phyloP scores from a whole-genome alignment of 2,113 vertebrate genomes.

The Puntigrus tetrazona region DNA sequence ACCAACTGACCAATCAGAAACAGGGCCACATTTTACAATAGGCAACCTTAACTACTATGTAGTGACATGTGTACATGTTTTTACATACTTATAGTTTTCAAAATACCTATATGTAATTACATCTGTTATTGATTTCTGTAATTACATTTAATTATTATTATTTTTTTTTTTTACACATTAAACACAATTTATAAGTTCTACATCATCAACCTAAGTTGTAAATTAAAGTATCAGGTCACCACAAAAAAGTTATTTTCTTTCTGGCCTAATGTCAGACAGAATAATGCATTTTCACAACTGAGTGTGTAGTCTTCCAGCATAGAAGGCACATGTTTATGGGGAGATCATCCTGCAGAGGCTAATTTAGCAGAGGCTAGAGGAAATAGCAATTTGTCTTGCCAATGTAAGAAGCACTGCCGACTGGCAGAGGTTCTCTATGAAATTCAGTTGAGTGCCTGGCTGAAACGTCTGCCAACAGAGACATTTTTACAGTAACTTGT shows the following conservation, averaged over 20 bases:
- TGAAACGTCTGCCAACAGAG: constrained; percentile 47
- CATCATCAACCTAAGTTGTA: neutral
- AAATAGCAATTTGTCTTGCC: constrained; percentile 48
- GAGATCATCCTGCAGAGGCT: constrained; percentile 34
- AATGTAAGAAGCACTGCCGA: constrained; percentile 42
- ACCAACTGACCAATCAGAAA: neutral
- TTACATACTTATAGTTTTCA: too few relatives aligned
- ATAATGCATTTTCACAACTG: constrained; percentile 29
- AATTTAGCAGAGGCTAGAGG: constrained; percentile 14
- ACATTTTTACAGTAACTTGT: constrained; percentile 47
- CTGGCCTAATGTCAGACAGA: constrained; percentile 23
- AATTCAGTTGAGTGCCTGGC: constrained; percentile 53
- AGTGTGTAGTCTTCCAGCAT: constrained; percentile 8
- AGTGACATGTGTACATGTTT: too few relatives aligned
- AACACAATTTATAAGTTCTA: neutral
- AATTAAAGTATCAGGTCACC: constrained; percentile 1
- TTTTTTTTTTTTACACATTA: neutral
- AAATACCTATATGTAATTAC: too few relatives aligned
- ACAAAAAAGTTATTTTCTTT: neutral
- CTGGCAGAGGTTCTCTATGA: constrained; percentile 48
- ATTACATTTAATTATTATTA: too few relatives aligned
- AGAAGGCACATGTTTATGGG: constrained; percentile 43
- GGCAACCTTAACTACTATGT: too few relatives aligned
- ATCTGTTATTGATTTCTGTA: too few relatives aligned
- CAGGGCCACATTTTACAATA: too few relatives aligned